Conservation (phyloP, 2,113 vertebrate genomes). For the Smithornis capensis region DNA sequence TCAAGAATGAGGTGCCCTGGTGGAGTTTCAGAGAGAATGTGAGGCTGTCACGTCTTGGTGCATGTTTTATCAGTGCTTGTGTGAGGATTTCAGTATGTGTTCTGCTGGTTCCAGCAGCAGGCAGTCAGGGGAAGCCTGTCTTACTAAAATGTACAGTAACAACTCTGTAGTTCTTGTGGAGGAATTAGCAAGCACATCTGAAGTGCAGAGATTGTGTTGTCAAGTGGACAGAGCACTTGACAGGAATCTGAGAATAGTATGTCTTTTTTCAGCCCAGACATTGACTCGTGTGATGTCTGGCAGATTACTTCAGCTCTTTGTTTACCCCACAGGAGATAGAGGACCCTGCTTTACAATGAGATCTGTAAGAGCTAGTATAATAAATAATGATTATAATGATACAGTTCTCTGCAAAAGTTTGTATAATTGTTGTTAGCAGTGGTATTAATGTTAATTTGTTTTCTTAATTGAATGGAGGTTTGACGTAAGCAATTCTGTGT, state of each 20-base stretch:
- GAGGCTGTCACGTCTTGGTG: fast-evolving
- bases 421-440: background rate
- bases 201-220: background rate
- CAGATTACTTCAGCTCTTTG: background rate
- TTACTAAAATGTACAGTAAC: background rate
- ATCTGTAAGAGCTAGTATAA: background rate
- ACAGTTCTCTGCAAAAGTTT: background rate
- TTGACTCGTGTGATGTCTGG: background rate
- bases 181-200: background rate
- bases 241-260: background rate
- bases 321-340: background rate
- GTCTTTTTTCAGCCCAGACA: background rate
- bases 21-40: background rate
- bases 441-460: background rate
- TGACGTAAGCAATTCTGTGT: background rate
- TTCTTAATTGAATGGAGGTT: background rate
- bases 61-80: background rate
- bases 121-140: background rate
- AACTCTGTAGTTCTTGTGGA: background rate
- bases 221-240: background rate
- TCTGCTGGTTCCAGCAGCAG: background rate
- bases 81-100: background rate
- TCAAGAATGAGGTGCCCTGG: background rate
- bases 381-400: background rate
- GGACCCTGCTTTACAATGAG: background rate